Percentiles rank a stretch among this genome's conserved stretches.
phyloP scores from a whole-genome alignment of 2,797 vertebrate genomes.

The Chrysocyon brachyurus region DNA sequence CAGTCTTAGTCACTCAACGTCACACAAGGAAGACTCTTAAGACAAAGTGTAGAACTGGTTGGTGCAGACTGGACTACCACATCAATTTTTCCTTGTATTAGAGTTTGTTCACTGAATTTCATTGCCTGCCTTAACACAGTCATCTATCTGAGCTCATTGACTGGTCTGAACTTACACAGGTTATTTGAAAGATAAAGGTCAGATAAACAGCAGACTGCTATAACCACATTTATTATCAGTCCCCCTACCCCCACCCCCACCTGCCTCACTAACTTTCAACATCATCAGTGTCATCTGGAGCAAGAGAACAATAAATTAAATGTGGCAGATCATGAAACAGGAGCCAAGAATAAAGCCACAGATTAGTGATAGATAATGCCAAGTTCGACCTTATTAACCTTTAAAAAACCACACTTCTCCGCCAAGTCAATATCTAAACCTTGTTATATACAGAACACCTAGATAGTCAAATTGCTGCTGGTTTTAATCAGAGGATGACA shows the following conservation, averaged over 20 bases:
- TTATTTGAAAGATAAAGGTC: conserved; percentile 88
- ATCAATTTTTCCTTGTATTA: conserved; percentile 75
- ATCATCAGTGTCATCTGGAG: conserved; percentile 83
- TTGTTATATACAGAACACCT: neutral
- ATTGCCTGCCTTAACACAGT: conserved; percentile 76
- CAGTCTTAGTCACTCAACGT: neutral
- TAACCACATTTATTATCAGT: conserved; percentile 81
- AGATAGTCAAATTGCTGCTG: neutral
- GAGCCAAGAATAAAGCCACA: conserved; percentile 78
- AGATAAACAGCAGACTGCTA: conserved; percentile 73
- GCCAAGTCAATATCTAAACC: conserved; percentile 56
- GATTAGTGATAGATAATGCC: conserved; percentile 75
- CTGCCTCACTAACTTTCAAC: conserved; percentile 77
- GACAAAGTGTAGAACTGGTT: conserved; percentile 67
- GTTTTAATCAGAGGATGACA: conserved; percentile 60
- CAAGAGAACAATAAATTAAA: conserved; percentile 83
- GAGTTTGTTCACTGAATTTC: conserved; percentile 85
- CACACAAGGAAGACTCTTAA: conserved; percentile 56
- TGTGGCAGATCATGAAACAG: conserved; percentile 81
- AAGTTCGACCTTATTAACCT: conserved; percentile 82
- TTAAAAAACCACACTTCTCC: conserved; percentile 71
- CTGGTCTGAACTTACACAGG: conserved; percentile 83
- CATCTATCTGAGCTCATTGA: conserved; percentile 84
- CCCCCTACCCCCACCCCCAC: neutral
- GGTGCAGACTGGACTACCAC: conserved; percentile 49